Base-by-base conservation (phyloP, 2,888 invertebrate genomes). In the Eledone cirrhosa region DNA sequence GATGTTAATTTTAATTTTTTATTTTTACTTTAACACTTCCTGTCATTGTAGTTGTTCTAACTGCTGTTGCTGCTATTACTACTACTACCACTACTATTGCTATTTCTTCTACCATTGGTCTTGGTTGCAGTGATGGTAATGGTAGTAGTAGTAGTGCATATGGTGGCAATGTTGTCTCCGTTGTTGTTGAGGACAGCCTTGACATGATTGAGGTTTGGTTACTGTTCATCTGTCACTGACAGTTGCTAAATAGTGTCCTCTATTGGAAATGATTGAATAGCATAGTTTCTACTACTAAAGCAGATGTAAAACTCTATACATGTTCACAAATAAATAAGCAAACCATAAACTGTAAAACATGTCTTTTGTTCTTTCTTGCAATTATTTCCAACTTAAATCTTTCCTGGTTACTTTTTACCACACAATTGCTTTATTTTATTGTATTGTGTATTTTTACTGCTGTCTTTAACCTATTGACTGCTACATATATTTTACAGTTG, bases 271-370 rank as follows among this genome's bases (percentile, higher is more conserved):
- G 31, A 67, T 67, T 67, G 31, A 72, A 72, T 41, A 33, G n/a
- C 69, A 69, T 69, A 69, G 33, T 72, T 29, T 72, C 24, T 72
- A 24, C 41, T 72, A 31, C 22, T 24, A 72, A 13, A 72, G 41
- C 22, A 76, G 48, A 48, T 76, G 76, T 76, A 76, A 41, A 41
- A 76, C 47, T 76, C 76, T 76, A 47, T 76, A 47, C 24, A 76
- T 47, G 41, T 76, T 76, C 47, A 76, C 48, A 76, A 76, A 76
- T 76, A 76, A 76, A 76, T 48, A 76, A 48, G 76, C 48, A 76
- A 48, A 72, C 69, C 22, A 22, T 33, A 72, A 72, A 72, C 31
- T 72, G 27, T 24, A 67, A 22, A 14, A 27, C 27, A 27, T 1
- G 29, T 31, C 31, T 72, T 31, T 31, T 72, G 33, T 72, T 72